phyloP scores from a whole-genome alignment of 2,113 vertebrate genomes.

The Hiodon tergisus region DNA sequence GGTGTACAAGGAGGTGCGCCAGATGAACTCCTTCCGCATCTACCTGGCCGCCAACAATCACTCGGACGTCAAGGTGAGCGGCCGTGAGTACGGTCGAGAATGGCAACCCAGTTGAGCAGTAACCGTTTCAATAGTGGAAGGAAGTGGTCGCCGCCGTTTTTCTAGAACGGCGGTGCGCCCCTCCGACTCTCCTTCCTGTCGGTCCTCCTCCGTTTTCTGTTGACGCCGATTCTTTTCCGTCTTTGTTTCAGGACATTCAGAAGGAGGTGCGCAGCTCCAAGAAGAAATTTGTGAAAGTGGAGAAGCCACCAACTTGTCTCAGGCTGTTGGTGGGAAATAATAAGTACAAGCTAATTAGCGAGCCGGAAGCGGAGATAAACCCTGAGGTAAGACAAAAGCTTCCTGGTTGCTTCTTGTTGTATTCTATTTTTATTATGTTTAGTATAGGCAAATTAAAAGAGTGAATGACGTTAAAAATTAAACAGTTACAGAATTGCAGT shows the following conservation, averaged over 20 bases:
- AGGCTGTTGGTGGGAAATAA: conserved; percentile 65
- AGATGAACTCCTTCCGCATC: conserved; percentile 67
- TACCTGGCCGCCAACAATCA: conserved; percentile 78
- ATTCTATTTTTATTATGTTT: background rate
- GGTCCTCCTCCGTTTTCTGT: background rate
- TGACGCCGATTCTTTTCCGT: background rate
- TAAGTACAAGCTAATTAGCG: conserved; percentile 68
- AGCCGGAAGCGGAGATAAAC: conserved; percentile 73
- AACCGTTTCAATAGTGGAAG: background rate
- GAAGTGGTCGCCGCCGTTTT: too few relatives aligned
- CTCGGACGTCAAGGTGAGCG: conserved; percentile 72
- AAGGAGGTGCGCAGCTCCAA: conserved; percentile 59
- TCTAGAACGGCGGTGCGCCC: background rate
- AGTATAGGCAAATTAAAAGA: too few relatives aligned
- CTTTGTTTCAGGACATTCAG: conserved; percentile 63
- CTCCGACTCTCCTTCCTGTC: background rate
- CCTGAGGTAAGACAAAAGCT: conserved; percentile 24
- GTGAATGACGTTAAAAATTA: too few relatives aligned
- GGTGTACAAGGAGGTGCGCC: conserved; percentile 68
- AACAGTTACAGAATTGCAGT: too few relatives aligned
- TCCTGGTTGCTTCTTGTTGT: background rate
- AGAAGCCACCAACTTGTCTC: conserved; percentile 72
- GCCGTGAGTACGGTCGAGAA: background rate
- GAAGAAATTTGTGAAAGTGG: conserved; percentile 66
- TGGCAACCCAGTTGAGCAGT: background rate